These are phyloP conservation scores for Smutsia temminckii DNA, from an alignment of 2,797 vertebrate genomes.

Conservation along the genomic window DNA sequence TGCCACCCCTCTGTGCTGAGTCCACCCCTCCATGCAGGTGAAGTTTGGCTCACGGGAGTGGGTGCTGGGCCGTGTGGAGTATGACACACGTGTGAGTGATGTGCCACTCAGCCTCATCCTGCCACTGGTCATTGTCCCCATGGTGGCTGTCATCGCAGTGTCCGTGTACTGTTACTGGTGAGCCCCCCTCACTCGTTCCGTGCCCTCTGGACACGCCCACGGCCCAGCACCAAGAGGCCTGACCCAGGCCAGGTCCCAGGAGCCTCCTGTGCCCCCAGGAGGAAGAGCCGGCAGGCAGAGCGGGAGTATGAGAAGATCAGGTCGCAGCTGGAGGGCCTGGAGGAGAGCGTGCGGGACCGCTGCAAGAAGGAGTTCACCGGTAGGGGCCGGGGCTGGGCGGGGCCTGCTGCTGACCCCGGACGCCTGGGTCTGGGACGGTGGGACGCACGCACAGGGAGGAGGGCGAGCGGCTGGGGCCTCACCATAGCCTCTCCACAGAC, in stretches of 20 bases:
- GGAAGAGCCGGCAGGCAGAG: slow-evolving; percentile 97
- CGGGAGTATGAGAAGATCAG: slow-evolving; percentile 98
- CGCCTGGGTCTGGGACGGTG: background rate
- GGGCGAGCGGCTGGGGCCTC: background rate
- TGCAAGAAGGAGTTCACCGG: slow-evolving; percentile 99
- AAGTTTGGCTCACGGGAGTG: slow-evolving; percentile 93
- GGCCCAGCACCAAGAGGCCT: accelerated
- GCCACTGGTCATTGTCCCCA: slow-evolving; percentile 93
- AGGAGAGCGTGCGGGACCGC: slow-evolving; percentile 97
- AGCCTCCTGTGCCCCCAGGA: slow-evolving; percentile 83
- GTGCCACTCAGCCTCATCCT: slow-evolving; percentile 93
- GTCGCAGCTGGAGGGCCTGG: slow-evolving; percentile 95
- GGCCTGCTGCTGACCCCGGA: too few relatives aligned
- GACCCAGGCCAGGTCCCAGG: background rate
- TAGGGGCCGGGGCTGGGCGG: slow-evolving; percentile 73
- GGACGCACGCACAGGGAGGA: too few relatives aligned
- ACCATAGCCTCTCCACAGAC: slow-evolving; percentile 83
- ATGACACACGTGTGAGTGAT: slow-evolving; percentile 87
- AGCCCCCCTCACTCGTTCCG: background rate
- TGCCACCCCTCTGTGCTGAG: background rate
- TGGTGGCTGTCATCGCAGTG: slow-evolving; percentile 91
- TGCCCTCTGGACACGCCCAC: accelerated
- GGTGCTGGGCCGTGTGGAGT: slow-evolving; percentile 92
- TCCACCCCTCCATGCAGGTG: slow-evolving; percentile 84
- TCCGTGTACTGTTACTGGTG: slow-evolving; percentile 97